Base-by-base conservation (phyloP, 1,140 invertebrate genomes). In the Solenopsis fugax region DNA sequence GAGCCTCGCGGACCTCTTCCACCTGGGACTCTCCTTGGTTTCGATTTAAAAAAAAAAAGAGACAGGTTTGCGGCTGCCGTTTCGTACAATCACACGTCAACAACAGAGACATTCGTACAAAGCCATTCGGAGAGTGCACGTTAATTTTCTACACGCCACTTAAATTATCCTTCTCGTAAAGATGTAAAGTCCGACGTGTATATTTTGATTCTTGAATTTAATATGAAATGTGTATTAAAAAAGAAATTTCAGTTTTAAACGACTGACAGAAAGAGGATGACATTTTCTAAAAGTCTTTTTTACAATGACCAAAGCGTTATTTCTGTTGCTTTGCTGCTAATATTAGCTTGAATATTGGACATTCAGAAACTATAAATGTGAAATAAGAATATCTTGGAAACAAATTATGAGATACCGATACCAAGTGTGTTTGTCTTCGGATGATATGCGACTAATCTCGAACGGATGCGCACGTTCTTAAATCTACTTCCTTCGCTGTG, bases 21-120 rank as follows among this genome's bases (percentile, higher is more conserved):
- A 50, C 62, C 64, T 50, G 10, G 58, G 67, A 24, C 78, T 82
- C 86, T 54, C 54, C 69, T 84, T 60, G 34, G 54, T 50, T 62
- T 52, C 54, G 67, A 87, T 85, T 85, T 62, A 81, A 90, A 78
- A 77, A 86, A 77, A 86, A 89, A 73, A 73, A 89, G 85, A 48
- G 64, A 67, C 62, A 60, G 80, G 21, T 81, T 52, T 56, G 45
- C 62, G 29, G 45, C 60, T 62, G 65, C 41, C 77, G 48, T 58
- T 72, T 56, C 54, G 24, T 58, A 58, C 78, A 52, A 41, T 60
- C 78, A 18, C 37, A 29, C 80, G 52, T 82, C 65, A n/a, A 48
- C 54, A 37, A 41, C 13, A 21, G 34, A 21, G 13, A 56, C 29
- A 12, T 60, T 24, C n/a, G 10, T 84, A 73, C 24, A 84, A 84